Conservation (phyloP, 1,140 invertebrate genomes). For the Drosophila lacteicornis region DNA sequence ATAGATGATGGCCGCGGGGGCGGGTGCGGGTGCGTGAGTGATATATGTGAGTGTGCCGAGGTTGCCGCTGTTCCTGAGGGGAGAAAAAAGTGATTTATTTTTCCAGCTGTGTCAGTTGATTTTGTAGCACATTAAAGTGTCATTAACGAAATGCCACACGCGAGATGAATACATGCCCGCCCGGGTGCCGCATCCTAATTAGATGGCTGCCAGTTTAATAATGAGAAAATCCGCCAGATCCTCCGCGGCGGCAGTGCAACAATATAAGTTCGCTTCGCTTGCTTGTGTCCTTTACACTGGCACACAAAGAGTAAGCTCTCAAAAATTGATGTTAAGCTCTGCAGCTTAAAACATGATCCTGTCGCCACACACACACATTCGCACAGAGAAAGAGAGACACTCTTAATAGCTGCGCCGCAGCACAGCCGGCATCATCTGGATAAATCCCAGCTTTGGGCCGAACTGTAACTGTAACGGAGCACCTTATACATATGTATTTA, state of each 20-base stretch:
- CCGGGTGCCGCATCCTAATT: conserved; percentile 42
- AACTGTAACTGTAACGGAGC: conserved; percentile 42
- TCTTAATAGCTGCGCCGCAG: conserved; percentile 60
- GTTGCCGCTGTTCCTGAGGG: conserved; percentile 11
- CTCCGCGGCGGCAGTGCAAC: conserved; percentile 27
- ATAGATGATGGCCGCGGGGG: conserved; percentile 53
- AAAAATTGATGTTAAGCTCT: conserved; percentile 77
- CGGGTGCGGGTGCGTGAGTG: background rate
- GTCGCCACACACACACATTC: conserved; percentile 41
- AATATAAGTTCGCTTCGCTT: conserved; percentile 36
- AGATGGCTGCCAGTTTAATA: conserved; percentile 44
- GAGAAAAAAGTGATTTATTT: conserved; percentile 63
- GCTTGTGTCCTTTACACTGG: background rate
- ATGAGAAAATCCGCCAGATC: conserved; percentile 40
- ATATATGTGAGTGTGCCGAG: conserved; percentile 45
- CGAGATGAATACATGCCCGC: conserved; percentile 25
- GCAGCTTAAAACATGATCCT: conserved; percentile 67
- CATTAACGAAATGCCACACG: conserved; percentile 50
- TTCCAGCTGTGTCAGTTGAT: conserved; percentile 43
- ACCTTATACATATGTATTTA: conserved; percentile 54
- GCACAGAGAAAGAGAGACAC: conserved; percentile 35
- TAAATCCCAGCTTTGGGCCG: conserved; percentile 40
- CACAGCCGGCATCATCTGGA: conserved; percentile 42
- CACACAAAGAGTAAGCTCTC: conserved; percentile 68
- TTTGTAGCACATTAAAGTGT: conserved; percentile 60